Conservation (phyloP, 2,113 vertebrate genomes). For the Ploceus nigricollis region DNA sequence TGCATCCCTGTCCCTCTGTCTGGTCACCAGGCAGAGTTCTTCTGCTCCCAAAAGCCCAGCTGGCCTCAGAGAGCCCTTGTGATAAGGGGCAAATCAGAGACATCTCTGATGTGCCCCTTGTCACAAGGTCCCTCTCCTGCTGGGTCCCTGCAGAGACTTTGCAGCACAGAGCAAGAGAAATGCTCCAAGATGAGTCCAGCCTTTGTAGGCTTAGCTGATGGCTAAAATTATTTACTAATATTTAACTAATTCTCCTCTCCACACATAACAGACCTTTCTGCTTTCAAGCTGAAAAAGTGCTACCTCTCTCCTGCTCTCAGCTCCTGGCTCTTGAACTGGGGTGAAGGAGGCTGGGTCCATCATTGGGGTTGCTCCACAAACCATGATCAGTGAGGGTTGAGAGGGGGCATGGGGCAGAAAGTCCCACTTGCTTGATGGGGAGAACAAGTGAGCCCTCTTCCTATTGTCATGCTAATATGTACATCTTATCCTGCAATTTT, state of each 20-base stretch:
- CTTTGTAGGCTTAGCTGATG: not conserved
- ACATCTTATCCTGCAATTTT: not conserved
- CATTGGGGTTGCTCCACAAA: not conserved
- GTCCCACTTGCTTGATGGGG: too few relatives aligned
- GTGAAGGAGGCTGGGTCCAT: not conserved
- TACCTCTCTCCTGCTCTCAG: not conserved
- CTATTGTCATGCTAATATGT: not conserved
- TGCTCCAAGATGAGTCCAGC: not conserved
- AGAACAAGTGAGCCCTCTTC: not conserved
- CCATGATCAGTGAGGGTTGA: accelerated
- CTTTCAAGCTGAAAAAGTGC: not conserved
- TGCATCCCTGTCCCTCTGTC: not conserved
- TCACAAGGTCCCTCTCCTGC: not conserved
- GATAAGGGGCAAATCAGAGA: too few relatives aligned
- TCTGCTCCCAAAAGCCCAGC: not conserved
- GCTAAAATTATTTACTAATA: not conserved
- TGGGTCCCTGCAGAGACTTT: not conserved
- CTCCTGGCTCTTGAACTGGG: not conserved
- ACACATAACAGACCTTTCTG: not conserved
- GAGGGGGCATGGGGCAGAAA: not conserved
- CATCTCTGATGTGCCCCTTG: not conserved
- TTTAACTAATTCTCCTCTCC: not conserved
- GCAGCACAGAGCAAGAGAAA: not conserved
- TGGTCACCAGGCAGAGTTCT: not conserved
- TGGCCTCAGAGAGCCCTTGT: not conserved